These are phyloP conservation scores for Theristus sp. DNA, from an alignment of 2,888 invertebrate genomes.

Conservation along the genomic window DNA sequence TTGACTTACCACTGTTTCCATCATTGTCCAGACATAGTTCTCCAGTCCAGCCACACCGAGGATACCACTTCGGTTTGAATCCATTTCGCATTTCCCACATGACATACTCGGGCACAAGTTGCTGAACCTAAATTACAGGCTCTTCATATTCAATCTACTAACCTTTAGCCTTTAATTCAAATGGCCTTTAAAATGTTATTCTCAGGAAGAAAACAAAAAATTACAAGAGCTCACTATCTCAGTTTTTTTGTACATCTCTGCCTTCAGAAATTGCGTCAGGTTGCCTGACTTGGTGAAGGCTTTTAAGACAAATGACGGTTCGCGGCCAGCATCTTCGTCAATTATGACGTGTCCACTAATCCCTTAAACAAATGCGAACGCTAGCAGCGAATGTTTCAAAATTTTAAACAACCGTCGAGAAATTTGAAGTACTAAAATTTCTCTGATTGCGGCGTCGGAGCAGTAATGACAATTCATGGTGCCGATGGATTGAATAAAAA, in stretches of 20 bases:
- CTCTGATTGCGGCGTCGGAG: too few relatives aligned
- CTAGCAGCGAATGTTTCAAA: too few relatives aligned
- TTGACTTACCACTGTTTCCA: background rate
- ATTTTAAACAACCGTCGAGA: too few relatives aligned
- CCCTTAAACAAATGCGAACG: slow-evolving; percentile 1
- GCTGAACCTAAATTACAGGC: background rate
- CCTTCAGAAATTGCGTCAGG: background rate
- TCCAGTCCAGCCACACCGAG: slow-evolving; percentile 2
- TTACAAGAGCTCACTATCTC: background rate
- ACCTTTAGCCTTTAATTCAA: background rate
- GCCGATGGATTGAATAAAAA: too few relatives aligned
- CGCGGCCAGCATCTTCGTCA: slow-evolving; percentile 2
- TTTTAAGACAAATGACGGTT: slow-evolving; percentile 6
- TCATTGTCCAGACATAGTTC: background rate
- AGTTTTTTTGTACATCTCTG: slow-evolving; percentile 5
- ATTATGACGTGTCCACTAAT: slow-evolving; percentile 5
- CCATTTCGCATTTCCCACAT: slow-evolving; percentile 4
- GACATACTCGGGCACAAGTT: background rate
- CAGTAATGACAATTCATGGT: too few relatives aligned
- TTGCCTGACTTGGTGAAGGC: slow-evolving; percentile 3
- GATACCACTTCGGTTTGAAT: slow-evolving; percentile 4
- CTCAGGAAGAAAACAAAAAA: background rate
- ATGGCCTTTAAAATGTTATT: background rate
- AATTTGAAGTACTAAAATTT: too few relatives aligned
- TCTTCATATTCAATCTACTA: background rate